A percentile compares a stretch with the other conserved stretches of the same genome.
phyloP scores from a whole-genome alignment of 2,797 vertebrate genomes.

The Babyrousa celebensis region DNA sequence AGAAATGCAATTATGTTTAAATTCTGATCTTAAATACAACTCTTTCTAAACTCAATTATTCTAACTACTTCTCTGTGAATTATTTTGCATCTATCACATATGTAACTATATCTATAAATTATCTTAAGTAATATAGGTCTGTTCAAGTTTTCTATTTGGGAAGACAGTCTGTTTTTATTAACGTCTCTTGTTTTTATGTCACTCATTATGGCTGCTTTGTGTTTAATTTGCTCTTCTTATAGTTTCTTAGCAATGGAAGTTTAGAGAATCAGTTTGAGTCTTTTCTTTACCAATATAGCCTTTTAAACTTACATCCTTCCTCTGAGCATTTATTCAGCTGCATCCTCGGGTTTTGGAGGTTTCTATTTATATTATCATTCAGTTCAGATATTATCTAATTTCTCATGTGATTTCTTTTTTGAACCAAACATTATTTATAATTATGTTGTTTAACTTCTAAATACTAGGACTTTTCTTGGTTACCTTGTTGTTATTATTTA shows the following conservation, averaged over 20 bases:
- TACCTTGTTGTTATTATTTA: background rate
- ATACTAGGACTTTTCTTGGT: background rate
- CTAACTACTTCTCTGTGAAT: background rate
- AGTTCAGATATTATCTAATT: slow-evolving; percentile 6
- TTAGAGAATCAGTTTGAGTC: background rate
- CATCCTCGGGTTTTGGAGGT: background rate
- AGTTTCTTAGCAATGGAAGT: slow-evolving; percentile 24
- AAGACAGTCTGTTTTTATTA: background rate
- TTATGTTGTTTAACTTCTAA: background rate
- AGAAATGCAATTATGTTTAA: background rate
- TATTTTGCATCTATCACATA: background rate
- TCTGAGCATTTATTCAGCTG: background rate
- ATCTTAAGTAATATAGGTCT: background rate
- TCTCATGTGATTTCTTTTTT: background rate
- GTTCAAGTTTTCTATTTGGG: background rate
- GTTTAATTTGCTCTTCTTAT: background rate
- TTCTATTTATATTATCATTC: background rate
- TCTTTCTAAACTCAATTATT: background rate
- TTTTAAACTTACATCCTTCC: background rate
- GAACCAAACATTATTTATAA: background rate
- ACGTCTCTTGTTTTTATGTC: background rate
- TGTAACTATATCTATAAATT: background rate
- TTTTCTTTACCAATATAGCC: slow-evolving; percentile 8
- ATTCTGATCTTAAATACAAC: slow-evolving; percentile 18
- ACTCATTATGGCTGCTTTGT: background rate